Conservation (phyloP, 2,113 vertebrate species). For the Protobothrops flavoviridis region DNA sequence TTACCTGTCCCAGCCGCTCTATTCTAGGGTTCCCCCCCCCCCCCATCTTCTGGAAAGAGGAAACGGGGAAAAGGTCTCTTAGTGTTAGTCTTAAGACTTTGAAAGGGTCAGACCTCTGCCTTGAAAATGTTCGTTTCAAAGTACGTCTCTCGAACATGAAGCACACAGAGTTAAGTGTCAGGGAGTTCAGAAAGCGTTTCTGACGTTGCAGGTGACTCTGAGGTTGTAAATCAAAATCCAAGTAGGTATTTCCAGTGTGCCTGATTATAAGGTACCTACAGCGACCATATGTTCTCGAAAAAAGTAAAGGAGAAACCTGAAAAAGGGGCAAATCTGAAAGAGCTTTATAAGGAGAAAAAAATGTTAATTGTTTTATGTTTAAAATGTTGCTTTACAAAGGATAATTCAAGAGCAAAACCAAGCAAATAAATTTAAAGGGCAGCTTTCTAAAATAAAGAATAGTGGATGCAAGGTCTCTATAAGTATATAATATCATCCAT, state of each 20-base stretch:
- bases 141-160: neutral
- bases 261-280: neutral
- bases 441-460: neutral
- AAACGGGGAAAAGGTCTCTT: neutral
- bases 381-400: neutral
- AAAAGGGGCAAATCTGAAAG: neutral
- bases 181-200: neutral
- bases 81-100: neutral
- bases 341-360: neutral
- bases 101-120: neutral
- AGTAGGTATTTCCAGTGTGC: neutral
- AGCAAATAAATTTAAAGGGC: neutral
- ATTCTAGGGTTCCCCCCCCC: neutral
- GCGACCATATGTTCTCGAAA: neutral
- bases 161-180: neutral
- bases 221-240: neutral
- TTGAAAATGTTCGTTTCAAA: neutral
- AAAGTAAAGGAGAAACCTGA: neutral
- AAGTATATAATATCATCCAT: neutral
- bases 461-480: neutral
- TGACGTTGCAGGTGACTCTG: neutral
- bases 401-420: neutral
- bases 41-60: neutral
- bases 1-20: neutral
- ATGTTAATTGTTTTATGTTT: neutral